Percentiles rank a stretch among this genome's conserved stretches.
Conservation (phyloP, 2,113 vertebrate species). For the Arizona elegans region DNA sequence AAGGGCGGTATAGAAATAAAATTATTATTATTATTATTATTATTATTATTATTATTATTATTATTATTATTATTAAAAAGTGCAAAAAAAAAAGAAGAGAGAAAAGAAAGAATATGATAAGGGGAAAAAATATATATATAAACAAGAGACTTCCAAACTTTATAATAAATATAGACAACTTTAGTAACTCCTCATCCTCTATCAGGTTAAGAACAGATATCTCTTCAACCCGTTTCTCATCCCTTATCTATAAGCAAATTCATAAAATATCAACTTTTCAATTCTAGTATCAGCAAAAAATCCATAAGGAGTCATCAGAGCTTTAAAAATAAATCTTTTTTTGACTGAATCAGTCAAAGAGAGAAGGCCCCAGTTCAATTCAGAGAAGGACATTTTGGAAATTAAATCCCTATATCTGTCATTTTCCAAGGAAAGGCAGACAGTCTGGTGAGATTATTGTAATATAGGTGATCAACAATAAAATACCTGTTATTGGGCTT, state of each 20-base stretch:
- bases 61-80: too few species aligned
- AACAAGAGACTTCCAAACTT: not conserved
- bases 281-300: not conserved
- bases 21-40: too few species aligned
- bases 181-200: not conserved
- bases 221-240: not conserved
- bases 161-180: not conserved
- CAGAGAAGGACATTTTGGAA: not conserved
- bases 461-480: not conserved
- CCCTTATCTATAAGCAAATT: not conserved
- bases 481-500: not conserved
- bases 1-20: too few species aligned
- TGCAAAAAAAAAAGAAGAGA: not conserved
- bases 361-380: not conserved
- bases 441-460: not conserved
- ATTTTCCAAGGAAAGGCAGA: not conserved
- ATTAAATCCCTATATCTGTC: not conserved
- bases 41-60: too few species aligned
- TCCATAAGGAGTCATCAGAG: not conserved
- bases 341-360: not conserved
- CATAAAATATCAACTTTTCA: not conserved
- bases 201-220: not conserved
- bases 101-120: not conserved
- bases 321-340: not conserved
- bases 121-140: not conserved